Percentiles rank a stretch among this genome's conserved stretches.
phyloP scores from a whole-genome alignment of 2,797 vertebrate species.

The Danio choprae region DNA sequence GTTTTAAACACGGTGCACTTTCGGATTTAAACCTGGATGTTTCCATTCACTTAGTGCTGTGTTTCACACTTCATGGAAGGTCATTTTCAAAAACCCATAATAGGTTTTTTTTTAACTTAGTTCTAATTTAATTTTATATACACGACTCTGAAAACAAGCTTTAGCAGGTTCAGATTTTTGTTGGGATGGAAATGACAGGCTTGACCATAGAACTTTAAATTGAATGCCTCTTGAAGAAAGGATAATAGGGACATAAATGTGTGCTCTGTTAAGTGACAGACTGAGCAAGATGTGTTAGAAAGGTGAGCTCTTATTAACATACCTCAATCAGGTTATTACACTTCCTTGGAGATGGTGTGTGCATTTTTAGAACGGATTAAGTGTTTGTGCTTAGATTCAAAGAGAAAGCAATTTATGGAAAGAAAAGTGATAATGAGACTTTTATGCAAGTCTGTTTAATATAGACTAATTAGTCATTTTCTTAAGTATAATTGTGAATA shows the following conservation, averaged over 20 bases:
- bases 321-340: neutral
- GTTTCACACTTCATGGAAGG: too few relatives aligned
- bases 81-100: too few relatives aligned
- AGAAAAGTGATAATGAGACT: neutral
- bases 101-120: too few relatives aligned
- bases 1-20: too few relatives aligned
- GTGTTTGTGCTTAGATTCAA: neutral
- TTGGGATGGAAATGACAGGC: too few relatives aligned
- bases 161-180: too few relatives aligned
- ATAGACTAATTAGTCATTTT: neutral
- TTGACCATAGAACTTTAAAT: neutral
- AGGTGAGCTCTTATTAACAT: slow-evolving; percentile 8
- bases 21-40: too few relatives aligned
- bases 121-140: too few relatives aligned
- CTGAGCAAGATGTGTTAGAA: neutral
- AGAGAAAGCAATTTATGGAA: neutral
- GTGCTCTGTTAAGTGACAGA: neutral
- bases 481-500: neutral
- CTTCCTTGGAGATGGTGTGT: neutral
- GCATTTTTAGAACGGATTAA: neutral
- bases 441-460: neutral
- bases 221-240: neutral
- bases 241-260: neutral
- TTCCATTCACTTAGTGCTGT: too few relatives aligned
- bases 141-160: too few relatives aligned